Evolutionary conservation across 23 tunicate genomes (phyloP), one percentile per base, ranked within the genome.

Genomic region (Clavelina lepadiformis): DNA sequence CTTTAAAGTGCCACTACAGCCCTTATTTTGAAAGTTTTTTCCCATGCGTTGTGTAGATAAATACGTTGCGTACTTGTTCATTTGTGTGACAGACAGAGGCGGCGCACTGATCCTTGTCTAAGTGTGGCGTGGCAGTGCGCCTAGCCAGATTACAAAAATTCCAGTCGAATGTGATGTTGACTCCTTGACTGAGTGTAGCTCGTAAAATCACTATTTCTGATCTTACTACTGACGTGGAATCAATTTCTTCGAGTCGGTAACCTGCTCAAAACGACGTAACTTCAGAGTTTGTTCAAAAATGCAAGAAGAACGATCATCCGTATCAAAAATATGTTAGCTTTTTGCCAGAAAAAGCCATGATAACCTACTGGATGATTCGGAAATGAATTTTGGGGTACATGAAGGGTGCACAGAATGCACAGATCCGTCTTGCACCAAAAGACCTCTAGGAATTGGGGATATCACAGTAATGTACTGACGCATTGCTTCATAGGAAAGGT

Each of bases 151-250:
- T 20, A 35, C 80, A 74, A 30, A 74, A 62, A 31, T 74, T 63
- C 80, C 80, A 74, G 25, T 51, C 63, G 33, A 74, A 74, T 19
- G 70, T 74, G 5, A 63, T 25, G 26, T 74, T 74, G 1, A 74
- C 80, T 11, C 80, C 80, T 24, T 74, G 63, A 18, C 26, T n/a
- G 51, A 74, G 33, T 22, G 21, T 52, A 1, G 80, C 80, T 8
- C 51, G 51, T 3, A 74, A 33, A 3, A 54, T 63, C 61, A 74
- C 63, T 8, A 59, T 18, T n/a, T 74, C 63, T 1, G 71, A 62
- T 50, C 5, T 13, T 28, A 72, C 25, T 27, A 72, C 68, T 1
- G 78, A 56, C 5, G 57, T 46, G 35, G 46, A 25, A 26, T 46
- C 72, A 27, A 46, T 15, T 5, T 13, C 35, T 15, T 46, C 57